Percentiles rank a stretch among this genome's conserved stretches.
Evolutionary conservation across 2,888 invertebrate species (phyloP).

Genomic region (Clunio marinus): DNA sequence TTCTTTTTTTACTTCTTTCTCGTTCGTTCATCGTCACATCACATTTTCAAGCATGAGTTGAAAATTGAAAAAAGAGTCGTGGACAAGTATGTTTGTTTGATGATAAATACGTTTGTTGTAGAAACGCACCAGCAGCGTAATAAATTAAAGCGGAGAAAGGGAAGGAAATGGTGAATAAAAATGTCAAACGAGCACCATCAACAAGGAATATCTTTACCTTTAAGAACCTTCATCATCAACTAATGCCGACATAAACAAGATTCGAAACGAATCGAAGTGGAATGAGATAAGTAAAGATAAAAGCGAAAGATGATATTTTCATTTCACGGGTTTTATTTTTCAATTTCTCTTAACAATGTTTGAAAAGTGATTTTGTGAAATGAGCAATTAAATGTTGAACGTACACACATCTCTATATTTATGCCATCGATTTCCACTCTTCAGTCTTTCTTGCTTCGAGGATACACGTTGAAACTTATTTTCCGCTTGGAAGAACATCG

Average conservation of each 20-base stretch:
- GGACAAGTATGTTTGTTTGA: too few species aligned
- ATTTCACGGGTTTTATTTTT: conserved; percentile 23
- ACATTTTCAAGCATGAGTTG: too few species aligned
- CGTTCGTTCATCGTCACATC: background rate
- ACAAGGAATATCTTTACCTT: background rate
- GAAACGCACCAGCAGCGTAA: background rate
- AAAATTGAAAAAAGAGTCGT: too few species aligned
- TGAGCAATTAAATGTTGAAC: background rate
- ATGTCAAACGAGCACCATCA: conserved; percentile 13
- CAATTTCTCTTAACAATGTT: conserved; percentile 6
- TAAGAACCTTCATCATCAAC: conserved; percentile 21
- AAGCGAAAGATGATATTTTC: conserved; percentile 27
- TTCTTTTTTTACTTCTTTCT: background rate
- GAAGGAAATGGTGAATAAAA: conserved; percentile 11
- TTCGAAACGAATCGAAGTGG: background rate
- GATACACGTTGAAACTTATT: background rate
- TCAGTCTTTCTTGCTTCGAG: background rate
- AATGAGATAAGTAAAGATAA: background rate
- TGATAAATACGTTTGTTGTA: too few species aligned
- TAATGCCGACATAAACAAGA: conserved; percentile 26
- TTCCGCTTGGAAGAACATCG: background rate
- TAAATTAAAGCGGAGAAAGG: background rate
- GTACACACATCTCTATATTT: too few species aligned
- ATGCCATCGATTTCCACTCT: too few species aligned
- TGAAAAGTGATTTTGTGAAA: background rate